These are phyloP conservation scores for Sinohyriopsis cumingii DNA, from an alignment of 2,888 invertebrate genomes.

Conservation along the genomic window DNA sequence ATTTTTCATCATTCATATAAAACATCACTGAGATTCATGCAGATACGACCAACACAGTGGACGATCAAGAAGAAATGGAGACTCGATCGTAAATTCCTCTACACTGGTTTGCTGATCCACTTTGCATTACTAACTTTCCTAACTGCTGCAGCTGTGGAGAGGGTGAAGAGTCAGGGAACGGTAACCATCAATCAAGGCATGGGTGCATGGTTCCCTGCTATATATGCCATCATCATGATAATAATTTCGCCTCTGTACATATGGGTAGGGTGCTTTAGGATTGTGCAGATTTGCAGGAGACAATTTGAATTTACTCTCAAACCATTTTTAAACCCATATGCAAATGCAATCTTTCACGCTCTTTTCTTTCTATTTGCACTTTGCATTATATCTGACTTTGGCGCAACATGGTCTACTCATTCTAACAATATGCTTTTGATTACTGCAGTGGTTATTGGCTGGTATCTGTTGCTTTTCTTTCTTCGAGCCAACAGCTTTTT, in stretches of 20 bases:
- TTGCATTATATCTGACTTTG: no score
- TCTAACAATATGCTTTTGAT: conserved; percentile 43
- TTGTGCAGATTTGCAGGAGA: no score
- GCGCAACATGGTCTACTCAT: neutral
- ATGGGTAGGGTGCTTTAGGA: no score
- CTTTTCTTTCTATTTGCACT: no score
- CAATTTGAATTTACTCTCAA: no score
- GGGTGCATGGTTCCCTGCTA: neutral
- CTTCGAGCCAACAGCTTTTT: conserved; percentile 48
- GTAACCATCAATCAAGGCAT: neutral
- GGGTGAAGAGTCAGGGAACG: conserved; percentile 25
- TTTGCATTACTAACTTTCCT: conserved; percentile 37
- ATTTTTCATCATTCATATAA: no score
- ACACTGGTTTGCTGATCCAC: conserved; percentile 44
- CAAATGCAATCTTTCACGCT: no score
- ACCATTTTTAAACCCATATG: no score
- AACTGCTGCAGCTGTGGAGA: conserved; percentile 35
- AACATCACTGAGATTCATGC: conserved; percentile 25
- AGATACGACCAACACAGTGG: conserved; percentile 37
- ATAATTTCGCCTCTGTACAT: no score
- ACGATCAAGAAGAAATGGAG: conserved; percentile 53
- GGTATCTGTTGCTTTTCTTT: conserved; percentile 58
- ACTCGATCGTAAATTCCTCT: conserved; percentile 35
- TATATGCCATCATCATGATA: neutral
- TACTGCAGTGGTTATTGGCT: conserved; percentile 49